Base-by-base conservation (phyloP, 2,113 vertebrate species). In the Callorhinus ursinus region DNA sequence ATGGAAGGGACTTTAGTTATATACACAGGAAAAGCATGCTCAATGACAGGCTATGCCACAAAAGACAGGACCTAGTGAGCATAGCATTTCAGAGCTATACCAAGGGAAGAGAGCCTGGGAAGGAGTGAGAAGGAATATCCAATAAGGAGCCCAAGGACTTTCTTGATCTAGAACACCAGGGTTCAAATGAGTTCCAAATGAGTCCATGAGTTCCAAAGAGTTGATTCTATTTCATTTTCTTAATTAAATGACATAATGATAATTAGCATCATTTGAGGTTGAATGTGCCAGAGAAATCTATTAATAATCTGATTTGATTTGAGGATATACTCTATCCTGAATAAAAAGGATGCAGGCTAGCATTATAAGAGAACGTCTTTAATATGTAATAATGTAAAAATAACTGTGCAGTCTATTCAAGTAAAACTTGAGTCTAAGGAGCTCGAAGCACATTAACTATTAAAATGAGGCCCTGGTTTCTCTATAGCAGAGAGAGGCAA, bases 401-500 rank as follows among this genome's bases (percentile, higher is more conserved):
- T 76, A 67, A 80, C 31, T 39, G 16, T 77, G 33, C 53, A 79
- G 3, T 90, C 51, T 85, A 36, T 80, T 87, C 24, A 42, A 59
- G 79, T 57, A 77, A 39, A 86, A 72, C 42, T 77, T 21, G 55
- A 61, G 49, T 51, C 51, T 90, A 31, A 67, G 80, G 76, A 77
- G 2, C 39, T 72, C 65, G 92, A 65, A 83, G 36, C 39, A 80
- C 16, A 69, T 97, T 88, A 76, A 82, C 84, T 88, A 63, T 93
- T 84, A 88, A 82, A 88, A 21, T 5, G 82, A 72, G 55, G 22
- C n/a, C 51, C 42, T 36, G 11, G 93, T 69, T 90, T 88, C 49
- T 74, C n/a, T 87, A 55, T 51, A 51, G n/a, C 26, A 21, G 11
- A 53, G 21, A 93, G 49, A 93, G 22, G 36, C 46, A 90, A 80